Percentiles rank a stretch among this genome's conserved stretches.
These are phyloP conservation scores for Patagioenas fasciata DNA, from an alignment of 2,113 vertebrate species.

Conservation along the genomic window DNA sequence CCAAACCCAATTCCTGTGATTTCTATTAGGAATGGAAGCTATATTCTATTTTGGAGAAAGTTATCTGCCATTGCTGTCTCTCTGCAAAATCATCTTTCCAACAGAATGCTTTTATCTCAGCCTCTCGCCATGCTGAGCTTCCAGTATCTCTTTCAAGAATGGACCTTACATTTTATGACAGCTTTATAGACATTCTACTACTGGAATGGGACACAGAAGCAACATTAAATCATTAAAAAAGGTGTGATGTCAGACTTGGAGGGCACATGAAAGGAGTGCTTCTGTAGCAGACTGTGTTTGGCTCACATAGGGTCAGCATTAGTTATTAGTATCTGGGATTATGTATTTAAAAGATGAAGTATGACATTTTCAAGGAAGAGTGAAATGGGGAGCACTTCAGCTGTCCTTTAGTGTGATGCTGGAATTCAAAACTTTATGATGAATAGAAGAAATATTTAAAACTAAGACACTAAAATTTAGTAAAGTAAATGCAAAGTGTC, in stretches of 20 bases:
- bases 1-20: neutral
- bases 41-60: neutral
- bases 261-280: neutral
- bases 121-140: neutral
- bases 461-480: neutral
- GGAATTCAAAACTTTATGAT: neutral
- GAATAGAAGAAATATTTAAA: neutral
- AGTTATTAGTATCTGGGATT: neutral
- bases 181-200: neutral
- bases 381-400: neutral
- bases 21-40: constrained; percentile 24
- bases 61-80: neutral
- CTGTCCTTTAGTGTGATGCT: neutral
- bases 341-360: neutral
- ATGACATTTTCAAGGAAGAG: neutral
- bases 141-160: neutral
- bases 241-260: neutral
- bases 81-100: neutral
- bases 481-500: neutral
- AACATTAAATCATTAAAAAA: neutral
- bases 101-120: neutral
- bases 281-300: neutral
- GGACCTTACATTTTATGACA: neutral
- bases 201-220: neutral
- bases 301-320: neutral